Evolutionary conservation across 2,888 invertebrate genomes (phyloP), one percentile per base, ranked within the genome.

Genomic region (Brachypalpus laphriformis): DNA sequence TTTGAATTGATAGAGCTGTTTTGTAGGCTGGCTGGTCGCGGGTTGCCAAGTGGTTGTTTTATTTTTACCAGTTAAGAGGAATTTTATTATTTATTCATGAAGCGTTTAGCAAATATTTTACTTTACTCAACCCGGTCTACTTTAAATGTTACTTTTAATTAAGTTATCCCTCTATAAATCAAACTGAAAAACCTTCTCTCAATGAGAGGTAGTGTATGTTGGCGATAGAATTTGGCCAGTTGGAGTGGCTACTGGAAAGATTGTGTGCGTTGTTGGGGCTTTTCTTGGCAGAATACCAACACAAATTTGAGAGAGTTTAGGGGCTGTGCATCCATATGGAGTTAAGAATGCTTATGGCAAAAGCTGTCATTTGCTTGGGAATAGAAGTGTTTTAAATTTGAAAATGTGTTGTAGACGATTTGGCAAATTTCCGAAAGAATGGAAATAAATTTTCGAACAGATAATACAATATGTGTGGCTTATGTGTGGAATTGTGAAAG

Each of bases 321-420:
- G 51, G 37, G 31, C 6, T 31, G 31, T 70, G 56, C 42, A 66
- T 72, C 72, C 76, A 74, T 74, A 78, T 78, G 82, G 40, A 72
- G 42, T 54, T 65, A 42, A n/a, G 18, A n/a, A 42, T 22, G 63
- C 80, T 70, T 47, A 59, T 80, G 70, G 80, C 74, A 75, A 80
- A 70, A 75, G 75, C 80, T 85, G 80, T 85, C 83, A 85, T 85
- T 80, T 85, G 70, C 34, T 68, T 49, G 57, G 16, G 68, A 68
- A 40, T 70, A 70, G 61, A 70, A 85, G 83, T 85, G 83, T 83
- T 51, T 83, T 74, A 74, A 74, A 83, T 83, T 74, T 63, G 34
- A 20, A 83, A 70, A 80, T 80, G 70, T 83, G 80, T 83, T 75
- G 75, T 68, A 37, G 25, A 16, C 40, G 51, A 75, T 85, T 85